Conservation (phyloP, 2,888 invertebrate genomes). For the Syrphus vitripennis region DNA sequence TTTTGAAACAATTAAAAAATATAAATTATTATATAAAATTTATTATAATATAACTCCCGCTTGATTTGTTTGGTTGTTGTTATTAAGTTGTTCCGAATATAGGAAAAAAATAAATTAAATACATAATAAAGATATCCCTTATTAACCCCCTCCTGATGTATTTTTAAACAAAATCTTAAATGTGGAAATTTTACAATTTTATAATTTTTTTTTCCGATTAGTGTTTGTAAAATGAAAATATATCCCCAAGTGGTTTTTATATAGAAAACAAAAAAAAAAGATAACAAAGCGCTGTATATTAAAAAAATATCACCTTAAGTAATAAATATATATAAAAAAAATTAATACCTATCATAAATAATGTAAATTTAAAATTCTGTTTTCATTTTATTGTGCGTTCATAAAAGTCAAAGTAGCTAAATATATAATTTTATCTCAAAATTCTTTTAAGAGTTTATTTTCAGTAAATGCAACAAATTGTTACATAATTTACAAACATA, state of each 20-base stretch:
- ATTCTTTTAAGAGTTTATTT: too few relatives aligned
- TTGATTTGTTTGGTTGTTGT: not conserved
- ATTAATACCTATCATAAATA: too few relatives aligned
- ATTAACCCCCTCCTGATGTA: slow-evolving; percentile 67
- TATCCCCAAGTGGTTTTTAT: not conserved
- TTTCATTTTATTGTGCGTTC: too few relatives aligned
- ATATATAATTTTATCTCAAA: too few relatives aligned
- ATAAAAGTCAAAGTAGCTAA: too few relatives aligned
- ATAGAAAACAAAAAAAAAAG: not conserved
- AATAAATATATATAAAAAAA: too few relatives aligned
- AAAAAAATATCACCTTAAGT: not conserved
- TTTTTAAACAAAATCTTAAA: slow-evolving; percentile 15
- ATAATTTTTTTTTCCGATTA: not conserved
- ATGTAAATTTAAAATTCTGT: too few relatives aligned
- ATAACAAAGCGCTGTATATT: not conserved
- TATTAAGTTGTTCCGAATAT: not conserved
- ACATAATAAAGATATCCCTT: slow-evolving; percentile 45
- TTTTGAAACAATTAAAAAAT: not conserved
- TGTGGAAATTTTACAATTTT: not conserved
- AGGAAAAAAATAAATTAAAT: not conserved
- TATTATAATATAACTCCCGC: not conserved
- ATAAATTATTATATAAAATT: not conserved
- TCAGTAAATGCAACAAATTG: too few relatives aligned
- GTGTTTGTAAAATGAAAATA: not conserved
- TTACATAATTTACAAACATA: too few relatives aligned